phyloP scores from a whole-genome alignment of 2,797 vertebrate genomes.

The Leptatherina wallacei region DNA sequence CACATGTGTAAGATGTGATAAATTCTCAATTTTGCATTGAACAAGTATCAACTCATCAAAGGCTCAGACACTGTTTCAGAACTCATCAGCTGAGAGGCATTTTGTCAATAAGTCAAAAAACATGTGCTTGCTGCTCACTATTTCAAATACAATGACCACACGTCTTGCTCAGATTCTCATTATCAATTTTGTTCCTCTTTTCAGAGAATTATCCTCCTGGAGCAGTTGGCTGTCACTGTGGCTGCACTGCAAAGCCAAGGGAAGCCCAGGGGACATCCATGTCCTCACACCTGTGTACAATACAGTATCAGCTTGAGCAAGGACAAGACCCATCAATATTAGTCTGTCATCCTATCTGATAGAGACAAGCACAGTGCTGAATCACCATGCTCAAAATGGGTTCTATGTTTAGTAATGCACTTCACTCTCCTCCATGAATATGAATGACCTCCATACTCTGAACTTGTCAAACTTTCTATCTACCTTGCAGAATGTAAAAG shows the following conservation, averaged over 20 bases:
- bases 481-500: slow-evolving; percentile 27
- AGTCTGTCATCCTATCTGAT: slow-evolving; percentile 77
- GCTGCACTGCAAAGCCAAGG: slow-evolving; percentile 47
- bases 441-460: slow-evolving; percentile 37
- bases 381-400: slow-evolving; percentile 59
- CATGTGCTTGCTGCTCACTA: slow-evolving; percentile 49
- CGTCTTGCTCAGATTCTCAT: slow-evolving; percentile 55
- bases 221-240: slow-evolving; percentile 68
- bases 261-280: slow-evolving; percentile 53
- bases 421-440: slow-evolving; percentile 58
- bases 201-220: slow-evolving; percentile 60
- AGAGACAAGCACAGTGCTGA: slow-evolving; percentile 74
- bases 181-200: slow-evolving; percentile 53
- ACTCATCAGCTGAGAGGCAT: slow-evolving; percentile 45
- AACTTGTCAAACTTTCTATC: slow-evolving; percentile 44
- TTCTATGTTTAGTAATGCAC: slow-evolving; percentile 54
- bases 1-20: slow-evolving; percentile 11
- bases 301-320: slow-evolving; percentile 75
- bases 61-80: slow-evolving; percentile 20
- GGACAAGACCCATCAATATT: slow-evolving; percentile 80
- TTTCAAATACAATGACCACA: slow-evolving; percentile 42
- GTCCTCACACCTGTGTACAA: slow-evolving; percentile 48
- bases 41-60: slow-evolving; percentile 27
- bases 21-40: slow-evolving; percentile 21
- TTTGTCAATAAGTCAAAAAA: slow-evolving; percentile 61